These are phyloP conservation scores for Ichneumoninae sp. DNA, from an alignment of 2,888 invertebrate genomes.

Conservation along the genomic window DNA sequence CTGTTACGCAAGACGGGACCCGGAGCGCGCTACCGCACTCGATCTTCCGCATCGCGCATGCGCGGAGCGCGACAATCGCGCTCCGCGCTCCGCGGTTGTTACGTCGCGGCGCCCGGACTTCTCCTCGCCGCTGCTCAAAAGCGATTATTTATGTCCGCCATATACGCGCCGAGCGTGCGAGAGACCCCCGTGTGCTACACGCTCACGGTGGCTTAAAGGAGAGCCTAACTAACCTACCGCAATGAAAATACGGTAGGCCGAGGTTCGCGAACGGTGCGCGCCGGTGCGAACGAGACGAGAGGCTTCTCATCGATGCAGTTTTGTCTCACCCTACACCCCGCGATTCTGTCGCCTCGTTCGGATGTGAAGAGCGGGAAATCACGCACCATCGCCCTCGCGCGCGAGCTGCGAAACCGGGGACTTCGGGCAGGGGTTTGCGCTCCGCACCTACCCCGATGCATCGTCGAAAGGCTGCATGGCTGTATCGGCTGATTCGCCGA, in stretches of 20 bases:
- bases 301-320: constrained; percentile 23
- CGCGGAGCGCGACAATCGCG: constrained; percentile 62
- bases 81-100: constrained; percentile 25
- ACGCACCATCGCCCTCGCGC: constrained; percentile 58
- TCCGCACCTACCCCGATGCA: background rate
- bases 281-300: constrained; percentile 5
- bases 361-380: constrained; percentile 67
- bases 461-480: background rate
- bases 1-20: constrained; percentile 60
- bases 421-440: background rate
- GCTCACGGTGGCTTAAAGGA: constrained; percentile 64
- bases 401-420: background rate
- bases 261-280: constrained; percentile 14
- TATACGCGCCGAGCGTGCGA: constrained; percentile 55
- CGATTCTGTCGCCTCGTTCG: constrained; percentile 54
- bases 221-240: constrained; percentile 79
- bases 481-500: background rate
- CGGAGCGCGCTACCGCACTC: constrained; percentile 3
- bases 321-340: constrained; percentile 34
- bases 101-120: background rate
- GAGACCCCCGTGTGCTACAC: constrained; percentile 38
- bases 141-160: constrained; percentile 76
- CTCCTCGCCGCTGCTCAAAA: constrained; percentile 61
- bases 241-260: constrained; percentile 70
- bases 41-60: constrained; percentile 24